Percentiles rank a stretch among this genome's conserved stretches.
phyloP scores from a whole-genome alignment of 2,113 vertebrate genomes.

The Oreotrochilus melanogaster region DNA sequence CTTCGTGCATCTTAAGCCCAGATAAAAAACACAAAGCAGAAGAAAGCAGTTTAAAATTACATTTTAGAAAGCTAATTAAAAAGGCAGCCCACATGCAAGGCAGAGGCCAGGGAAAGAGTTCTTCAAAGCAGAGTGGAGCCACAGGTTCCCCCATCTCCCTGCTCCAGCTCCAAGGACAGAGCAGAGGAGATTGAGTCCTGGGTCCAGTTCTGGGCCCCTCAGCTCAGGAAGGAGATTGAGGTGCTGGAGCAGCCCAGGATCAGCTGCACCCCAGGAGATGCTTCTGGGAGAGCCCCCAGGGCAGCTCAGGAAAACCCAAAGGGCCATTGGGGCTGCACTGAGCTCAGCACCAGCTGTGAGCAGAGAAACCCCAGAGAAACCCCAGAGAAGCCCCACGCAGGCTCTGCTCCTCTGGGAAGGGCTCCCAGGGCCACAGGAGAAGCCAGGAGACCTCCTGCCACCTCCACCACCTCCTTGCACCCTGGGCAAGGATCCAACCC shows the following conservation, averaged over 20 bases:
- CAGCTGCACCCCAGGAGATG: too few relatives aligned
- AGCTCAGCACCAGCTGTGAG: not conserved
- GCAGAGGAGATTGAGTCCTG: too few relatives aligned
- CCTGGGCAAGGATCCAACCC: not conserved
- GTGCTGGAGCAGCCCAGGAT: too few relatives aligned
- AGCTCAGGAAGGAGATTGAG: too few relatives aligned
- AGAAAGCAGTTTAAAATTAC: not conserved
- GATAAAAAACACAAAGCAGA: conserved; percentile 37
- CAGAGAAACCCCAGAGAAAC: fast-evolving
- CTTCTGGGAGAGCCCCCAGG: not conserved
- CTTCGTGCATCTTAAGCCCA: conserved; percentile 47
- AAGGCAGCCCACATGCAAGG: not conserved
- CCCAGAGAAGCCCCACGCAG: not conserved
- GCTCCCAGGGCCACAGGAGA: not conserved
- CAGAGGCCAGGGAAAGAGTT: not conserved
- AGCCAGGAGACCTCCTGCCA: not conserved
- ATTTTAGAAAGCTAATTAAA: not conserved
- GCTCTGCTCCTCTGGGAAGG: fast-evolving
- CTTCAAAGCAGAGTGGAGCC: not conserved
- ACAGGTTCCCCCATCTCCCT: not conserved
- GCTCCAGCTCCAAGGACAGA: not conserved
- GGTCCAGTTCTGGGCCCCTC: too few relatives aligned
- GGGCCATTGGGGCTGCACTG: not conserved
- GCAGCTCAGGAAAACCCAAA: fast-evolving
- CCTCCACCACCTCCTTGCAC: not conserved